A percentile compares a stretch with the other conserved stretches of the same genome.
phyloP scores from a whole-genome alignment of 2,888 invertebrate genomes.

The Platypus cylindrus region DNA sequence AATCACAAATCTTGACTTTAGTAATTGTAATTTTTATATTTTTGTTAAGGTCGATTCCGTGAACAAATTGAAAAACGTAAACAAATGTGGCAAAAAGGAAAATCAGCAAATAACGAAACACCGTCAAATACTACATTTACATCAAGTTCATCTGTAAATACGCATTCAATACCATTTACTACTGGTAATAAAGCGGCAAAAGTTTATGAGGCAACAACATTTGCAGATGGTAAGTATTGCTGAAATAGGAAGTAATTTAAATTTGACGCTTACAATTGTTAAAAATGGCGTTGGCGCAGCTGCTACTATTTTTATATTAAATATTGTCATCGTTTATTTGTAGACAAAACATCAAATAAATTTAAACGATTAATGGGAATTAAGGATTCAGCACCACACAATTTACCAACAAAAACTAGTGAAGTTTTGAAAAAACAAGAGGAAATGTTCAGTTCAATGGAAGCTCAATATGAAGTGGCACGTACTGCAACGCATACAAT shows the following conservation, averaged over 20 bases:
- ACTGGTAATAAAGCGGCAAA: conserved; percentile 21
- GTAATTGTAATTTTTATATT: too few relatives aligned
- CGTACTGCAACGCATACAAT: conserved; percentile 93
- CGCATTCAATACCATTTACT: conserved; percentile 17
- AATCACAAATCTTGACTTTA: not conserved
- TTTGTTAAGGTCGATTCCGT: conserved; percentile 48
- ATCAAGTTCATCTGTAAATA: conserved; percentile 17
- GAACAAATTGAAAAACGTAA: conserved; percentile 88
- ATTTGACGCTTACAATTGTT: too few relatives aligned
- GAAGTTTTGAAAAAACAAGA: conserved; percentile 60
- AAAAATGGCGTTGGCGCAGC: too few relatives aligned
- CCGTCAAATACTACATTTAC: conserved; percentile 7
- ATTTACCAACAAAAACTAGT: conserved; percentile 27
- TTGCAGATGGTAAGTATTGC: conserved; percentile 71
- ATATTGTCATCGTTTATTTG: too few relatives aligned
- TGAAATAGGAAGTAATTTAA: too few relatives aligned
- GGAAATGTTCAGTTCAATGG: conserved; percentile 86
- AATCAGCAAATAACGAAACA: conserved; percentile 36
- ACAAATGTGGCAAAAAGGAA: conserved; percentile 78
- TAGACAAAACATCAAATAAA: conserved; percentile 72
- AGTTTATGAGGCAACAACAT: conserved; percentile 71
- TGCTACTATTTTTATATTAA: not conserved
- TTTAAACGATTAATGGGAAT: conserved; percentile 97
- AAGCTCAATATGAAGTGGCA: conserved; percentile 93
- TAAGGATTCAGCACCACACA: conserved; percentile 43